A percentile compares a stretch with the other conserved stretches of the same genome.
These are phyloP conservation scores for Rhagonycha lutea DNA, from an alignment of 2,888 invertebrate species.

Conservation along the genomic window DNA sequence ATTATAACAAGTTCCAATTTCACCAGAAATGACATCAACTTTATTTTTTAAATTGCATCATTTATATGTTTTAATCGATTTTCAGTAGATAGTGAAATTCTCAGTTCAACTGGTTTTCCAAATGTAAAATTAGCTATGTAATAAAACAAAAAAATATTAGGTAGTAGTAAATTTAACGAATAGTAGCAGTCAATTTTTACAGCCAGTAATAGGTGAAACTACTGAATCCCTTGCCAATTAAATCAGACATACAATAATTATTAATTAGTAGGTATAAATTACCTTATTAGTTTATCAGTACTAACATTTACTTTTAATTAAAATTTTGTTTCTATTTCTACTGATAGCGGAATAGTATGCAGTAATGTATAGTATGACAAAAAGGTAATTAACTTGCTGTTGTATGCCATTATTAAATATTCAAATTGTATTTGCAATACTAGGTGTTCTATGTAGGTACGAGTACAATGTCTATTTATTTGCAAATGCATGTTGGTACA, in stretches of 20 bases:
- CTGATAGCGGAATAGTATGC: not conserved
- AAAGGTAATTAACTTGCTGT: not conserved
- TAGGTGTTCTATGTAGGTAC: not conserved
- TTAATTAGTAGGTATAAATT: not conserved
- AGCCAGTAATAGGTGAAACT: too few relatives aligned
- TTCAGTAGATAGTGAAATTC: too few relatives aligned
- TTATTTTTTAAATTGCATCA: not conserved
- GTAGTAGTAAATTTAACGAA: too few relatives aligned
- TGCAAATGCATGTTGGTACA: not conserved
- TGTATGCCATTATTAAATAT: not conserved
- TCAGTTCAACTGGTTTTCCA: too few relatives aligned
- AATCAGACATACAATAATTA: too few relatives aligned
- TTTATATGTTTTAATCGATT: not conserved
- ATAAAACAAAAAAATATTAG: too few relatives aligned
- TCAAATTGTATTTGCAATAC: not conserved
- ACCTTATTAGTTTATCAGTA: not conserved
- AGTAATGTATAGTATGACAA: not conserved
- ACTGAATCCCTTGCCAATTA: too few relatives aligned
- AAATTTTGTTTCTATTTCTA: not conserved
- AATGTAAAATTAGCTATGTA: too few relatives aligned
- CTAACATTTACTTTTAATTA: not conserved
- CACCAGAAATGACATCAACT: not conserved
- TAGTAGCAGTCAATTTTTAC: too few relatives aligned
- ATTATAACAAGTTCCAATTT: not conserved
- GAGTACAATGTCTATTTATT: not conserved